These are phyloP conservation scores for Drosophila watanabei DNA, from an alignment of 1,140 invertebrate genomes.

Conservation along the genomic window DNA sequence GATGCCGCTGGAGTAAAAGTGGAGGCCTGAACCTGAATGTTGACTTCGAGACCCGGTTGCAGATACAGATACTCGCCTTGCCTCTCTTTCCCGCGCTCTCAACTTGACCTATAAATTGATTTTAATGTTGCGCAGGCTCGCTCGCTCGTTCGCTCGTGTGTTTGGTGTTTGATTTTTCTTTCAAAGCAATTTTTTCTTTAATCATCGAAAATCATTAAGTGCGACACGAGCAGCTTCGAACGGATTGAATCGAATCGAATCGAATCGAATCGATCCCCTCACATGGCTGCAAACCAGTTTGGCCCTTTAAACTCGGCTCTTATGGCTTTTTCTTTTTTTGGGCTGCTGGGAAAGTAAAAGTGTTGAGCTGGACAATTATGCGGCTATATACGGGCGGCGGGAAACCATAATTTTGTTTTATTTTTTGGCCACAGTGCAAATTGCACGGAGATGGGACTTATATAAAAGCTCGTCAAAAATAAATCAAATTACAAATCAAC, in stretches of 20 bases:
- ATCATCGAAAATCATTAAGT: conserved; percentile 68
- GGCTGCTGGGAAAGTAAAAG: conserved; percentile 71
- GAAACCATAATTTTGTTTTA: conserved; percentile 58
- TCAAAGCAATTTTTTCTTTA: conserved; percentile 60
- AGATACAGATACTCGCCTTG: conserved; percentile 27
- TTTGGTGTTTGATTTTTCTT: conserved; percentile 47
- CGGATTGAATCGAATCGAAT: conserved; percentile 21
- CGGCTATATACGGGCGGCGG: conserved; percentile 48
- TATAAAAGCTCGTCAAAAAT: conserved; percentile 73
- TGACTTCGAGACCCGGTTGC: conserved; percentile 54
- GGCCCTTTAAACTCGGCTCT: conserved; percentile 50
- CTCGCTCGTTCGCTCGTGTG: conserved; percentile 14
- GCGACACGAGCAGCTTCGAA: conserved; percentile 57
- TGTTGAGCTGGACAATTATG: conserved; percentile 73
- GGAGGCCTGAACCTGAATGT: conserved; percentile 74
- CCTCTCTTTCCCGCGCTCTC: conserved; percentile 19
- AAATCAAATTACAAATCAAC: conserved; percentile 68
- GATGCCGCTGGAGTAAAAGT: conserved; percentile 73
- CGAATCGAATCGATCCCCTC: conserved; percentile 41
- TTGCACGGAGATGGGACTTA: conserved; percentile 70
- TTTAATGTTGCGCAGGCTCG: conserved; percentile 80
- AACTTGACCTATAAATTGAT: conserved; percentile 84
- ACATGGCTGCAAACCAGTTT: conserved; percentile 57
- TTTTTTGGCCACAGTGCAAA: conserved; percentile 47
- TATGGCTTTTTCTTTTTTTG: conserved; percentile 28